Base-by-base conservation (phyloP, 2,888 invertebrate species). In the Dioctria rufipes region DNA sequence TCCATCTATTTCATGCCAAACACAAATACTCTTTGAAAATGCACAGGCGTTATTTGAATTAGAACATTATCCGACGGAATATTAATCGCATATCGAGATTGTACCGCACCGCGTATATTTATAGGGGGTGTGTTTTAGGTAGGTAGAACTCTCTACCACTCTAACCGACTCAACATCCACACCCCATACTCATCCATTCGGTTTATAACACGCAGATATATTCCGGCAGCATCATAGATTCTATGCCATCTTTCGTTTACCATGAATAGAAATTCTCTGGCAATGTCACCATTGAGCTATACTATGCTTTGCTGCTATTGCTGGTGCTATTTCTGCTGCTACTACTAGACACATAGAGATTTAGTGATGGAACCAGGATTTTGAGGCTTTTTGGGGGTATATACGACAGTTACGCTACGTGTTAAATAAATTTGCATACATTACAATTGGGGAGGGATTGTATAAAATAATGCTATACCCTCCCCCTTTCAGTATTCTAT, bases 341-440 rank as follows among this genome's bases (percentile, higher is more conserved):
- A 25, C 1, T 25, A 25, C 58, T 42, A 13, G 37, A n/a, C 58
- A 13, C 4, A 43, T 5, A 60, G 58, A 61, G 61, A 75, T 60
- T 39, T 40, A 75, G 61, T 75, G 75, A 75, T 75, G 75, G 75
- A 75, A 37, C 25, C 54, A 51, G 71, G 71, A 51, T 77, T 81
- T 81, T 81, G 81, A 80, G 80, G 81, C 77, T 81, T 80, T 80
- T 80, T 77, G 69, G 80, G 67, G 25, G 25, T 25, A 25, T 25
- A 25, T 75, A 80, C 80, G 75, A 58, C 73, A 80, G 73, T 77
- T 81, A 80, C 73, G 81, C 78, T 79, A 80, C 80, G 81, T 81
- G 77, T 77, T 81, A 81, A 81, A 81, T 81, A 81, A 81, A 81
- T 81, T 81, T 81, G 81, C 81, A 81, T 81, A 81, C 80, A 80